Conservation (phyloP, 2,113 vertebrate species). For the Tor tambroides region DNA sequence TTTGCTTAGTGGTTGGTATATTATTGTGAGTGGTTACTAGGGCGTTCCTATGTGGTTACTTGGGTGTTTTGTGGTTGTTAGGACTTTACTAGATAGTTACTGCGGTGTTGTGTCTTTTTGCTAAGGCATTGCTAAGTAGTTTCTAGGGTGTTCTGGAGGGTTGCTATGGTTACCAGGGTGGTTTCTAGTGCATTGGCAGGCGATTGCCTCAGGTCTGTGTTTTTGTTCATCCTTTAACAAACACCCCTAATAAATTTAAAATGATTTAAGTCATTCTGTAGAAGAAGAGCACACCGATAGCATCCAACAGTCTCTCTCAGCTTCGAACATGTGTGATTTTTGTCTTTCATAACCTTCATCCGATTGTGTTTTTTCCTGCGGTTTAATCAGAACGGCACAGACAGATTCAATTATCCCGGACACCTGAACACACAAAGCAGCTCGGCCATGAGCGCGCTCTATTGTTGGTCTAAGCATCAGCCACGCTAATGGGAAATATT, state of each 20-base stretch:
- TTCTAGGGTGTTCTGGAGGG: neutral
- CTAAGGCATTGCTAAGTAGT: too few species aligned
- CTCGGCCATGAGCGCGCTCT: slow-evolving; percentile 65
- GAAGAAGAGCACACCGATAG: neutral
- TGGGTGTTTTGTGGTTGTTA: too few species aligned
- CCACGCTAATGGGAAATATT: slow-evolving; percentile 75
- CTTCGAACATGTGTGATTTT: slow-evolving; percentile 11
- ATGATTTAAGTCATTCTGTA: neutral
- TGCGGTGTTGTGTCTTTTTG: too few species aligned
- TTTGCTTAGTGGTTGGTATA: too few species aligned
- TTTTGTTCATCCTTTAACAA: neutral
- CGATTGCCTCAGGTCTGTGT: neutral
- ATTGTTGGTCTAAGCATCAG: slow-evolving; percentile 74
- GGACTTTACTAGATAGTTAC: too few species aligned
- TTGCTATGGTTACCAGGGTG: neutral
- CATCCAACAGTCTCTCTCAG: neutral
- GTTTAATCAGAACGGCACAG: slow-evolving; percentile 74
- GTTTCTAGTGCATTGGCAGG: neutral
- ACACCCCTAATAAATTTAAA: neutral
- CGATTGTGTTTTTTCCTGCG: slow-evolving; percentile 69
- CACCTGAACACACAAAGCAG: slow-evolving; percentile 78
- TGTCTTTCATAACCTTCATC: slow-evolving; percentile 59
- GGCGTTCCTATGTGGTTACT: too few species aligned
- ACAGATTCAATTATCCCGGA: slow-evolving; percentile 75
- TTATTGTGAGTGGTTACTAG: neutral